Percentiles rank a stretch among this genome's conserved stretches.
Conservation (phyloP, 2,888 invertebrate species). For the Urechis unicinctus region DNA sequence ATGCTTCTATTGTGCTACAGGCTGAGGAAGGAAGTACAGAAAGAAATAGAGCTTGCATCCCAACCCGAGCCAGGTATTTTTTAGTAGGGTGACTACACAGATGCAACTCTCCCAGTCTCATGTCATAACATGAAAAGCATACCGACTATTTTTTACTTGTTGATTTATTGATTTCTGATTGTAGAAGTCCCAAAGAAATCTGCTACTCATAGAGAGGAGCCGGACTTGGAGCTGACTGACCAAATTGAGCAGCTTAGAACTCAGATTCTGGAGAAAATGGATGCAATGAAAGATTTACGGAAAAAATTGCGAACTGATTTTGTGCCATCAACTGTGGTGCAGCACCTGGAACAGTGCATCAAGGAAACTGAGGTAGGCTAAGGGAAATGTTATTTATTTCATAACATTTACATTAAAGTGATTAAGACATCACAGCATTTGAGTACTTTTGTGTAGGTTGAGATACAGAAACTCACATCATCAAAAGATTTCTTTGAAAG, state of each 20-base stretch:
- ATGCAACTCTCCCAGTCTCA: no score
- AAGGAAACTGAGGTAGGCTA: slow-evolving; percentile 48
- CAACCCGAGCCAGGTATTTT: slow-evolving; percentile 28
- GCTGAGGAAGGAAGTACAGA: slow-evolving; percentile 26
- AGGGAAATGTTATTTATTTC: no score
- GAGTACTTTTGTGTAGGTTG: no score
- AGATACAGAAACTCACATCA: slow-evolving; percentile 43
- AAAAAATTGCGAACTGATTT: slow-evolving; percentile 33
- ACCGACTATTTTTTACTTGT: no score
- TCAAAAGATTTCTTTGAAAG: slow-evolving; percentile 45
- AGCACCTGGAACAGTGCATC: slow-evolving; percentile 46
- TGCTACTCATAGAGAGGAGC: slow-evolving; percentile 17
- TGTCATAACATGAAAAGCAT: no score
- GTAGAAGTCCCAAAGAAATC: not conserved
- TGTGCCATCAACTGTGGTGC: slow-evolving; percentile 44
- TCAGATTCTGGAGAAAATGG: slow-evolving; percentile 40
- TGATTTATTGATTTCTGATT: not conserved
- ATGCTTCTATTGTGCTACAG: slow-evolving; percentile 17
- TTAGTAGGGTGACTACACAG: no score
- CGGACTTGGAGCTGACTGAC: slow-evolving; percentile 33
- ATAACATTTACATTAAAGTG: not conserved
- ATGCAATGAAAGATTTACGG: slow-evolving; percentile 33
- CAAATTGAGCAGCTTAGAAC: slow-evolving; percentile 39
- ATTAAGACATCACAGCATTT: not conserved
- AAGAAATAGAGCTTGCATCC: slow-evolving; percentile 29